phyloP scores from a whole-genome alignment of 2,113 vertebrate species.

The Myodes glareolus region DNA sequence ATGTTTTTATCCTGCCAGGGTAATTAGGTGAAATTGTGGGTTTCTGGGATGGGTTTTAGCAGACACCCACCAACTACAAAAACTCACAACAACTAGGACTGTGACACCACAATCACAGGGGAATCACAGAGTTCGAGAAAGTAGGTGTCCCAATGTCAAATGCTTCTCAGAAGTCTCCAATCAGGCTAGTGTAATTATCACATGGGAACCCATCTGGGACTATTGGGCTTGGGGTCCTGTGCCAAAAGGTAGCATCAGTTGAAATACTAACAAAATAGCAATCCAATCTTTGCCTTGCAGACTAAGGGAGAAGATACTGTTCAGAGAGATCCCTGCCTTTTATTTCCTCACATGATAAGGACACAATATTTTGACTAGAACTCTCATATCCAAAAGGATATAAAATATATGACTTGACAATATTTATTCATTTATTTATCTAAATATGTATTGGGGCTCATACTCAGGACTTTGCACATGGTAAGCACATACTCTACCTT shows the following conservation, averaged over 20 bases:
- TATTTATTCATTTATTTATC: neutral
- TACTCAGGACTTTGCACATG: neutral
- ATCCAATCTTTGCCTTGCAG: neutral
- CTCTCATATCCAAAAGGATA: neutral
- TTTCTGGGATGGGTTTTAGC: neutral
- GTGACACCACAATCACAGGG: neutral
- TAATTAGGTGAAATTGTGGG: neutral
- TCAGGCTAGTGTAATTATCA: neutral
- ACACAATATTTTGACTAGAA: slow-evolving; percentile 19
- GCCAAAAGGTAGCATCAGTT: neutral
- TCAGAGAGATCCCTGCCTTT: neutral
- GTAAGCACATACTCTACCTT: neutral
- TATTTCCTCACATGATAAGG: neutral
- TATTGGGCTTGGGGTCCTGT: neutral
- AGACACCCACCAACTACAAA: neutral
- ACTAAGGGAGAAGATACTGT: neutral
- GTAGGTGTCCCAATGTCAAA: neutral
- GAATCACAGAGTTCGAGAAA: neutral
- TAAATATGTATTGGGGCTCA: no score
- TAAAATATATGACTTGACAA: neutral
- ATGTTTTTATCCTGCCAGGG: neutral
- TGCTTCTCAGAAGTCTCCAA: neutral
- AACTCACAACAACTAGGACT: neutral
- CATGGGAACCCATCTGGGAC: neutral
- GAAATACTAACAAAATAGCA: neutral